Percentiles rank a stretch among this genome's conserved stretches.
phyloP scores from a whole-genome alignment of 2,888 invertebrate species.

The Schizotus pectinicornis region DNA sequence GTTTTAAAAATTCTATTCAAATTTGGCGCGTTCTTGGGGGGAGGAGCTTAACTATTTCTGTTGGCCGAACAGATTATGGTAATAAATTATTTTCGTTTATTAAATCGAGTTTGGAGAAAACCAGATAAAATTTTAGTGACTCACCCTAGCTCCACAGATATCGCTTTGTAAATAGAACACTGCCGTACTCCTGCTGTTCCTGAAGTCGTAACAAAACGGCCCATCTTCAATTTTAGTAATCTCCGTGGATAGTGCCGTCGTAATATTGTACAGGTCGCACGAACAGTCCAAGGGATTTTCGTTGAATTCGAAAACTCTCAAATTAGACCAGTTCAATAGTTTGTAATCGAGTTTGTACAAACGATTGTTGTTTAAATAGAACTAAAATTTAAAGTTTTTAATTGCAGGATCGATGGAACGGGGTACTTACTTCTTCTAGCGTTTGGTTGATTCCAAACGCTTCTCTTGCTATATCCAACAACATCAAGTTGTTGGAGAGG shows the following conservation, averaged over 20 bases:
- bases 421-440: slow-evolving; percentile 61
- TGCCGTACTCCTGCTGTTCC: slow-evolving; percentile 34
- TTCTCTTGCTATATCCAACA: slow-evolving; percentile 63
- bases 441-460: slow-evolving; percentile 64
- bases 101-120: too few relatives aligned
- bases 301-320: slow-evolving; percentile 64
- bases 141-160: slow-evolving; percentile 38
- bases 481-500: slow-evolving; percentile 46
- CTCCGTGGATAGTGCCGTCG: slow-evolving; percentile 37
- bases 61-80: too few relatives aligned
- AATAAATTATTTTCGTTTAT: too few relatives aligned
- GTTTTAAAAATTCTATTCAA: too few relatives aligned
- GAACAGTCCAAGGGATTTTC: slow-evolving; percentile 73
- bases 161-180: slow-evolving; percentile 42
- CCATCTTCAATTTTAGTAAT: slow-evolving; percentile 45
- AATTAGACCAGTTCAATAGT: slow-evolving; percentile 63
- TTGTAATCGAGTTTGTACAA: slow-evolving; percentile 63
- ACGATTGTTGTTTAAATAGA: slow-evolving; percentile 69
- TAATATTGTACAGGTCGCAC: slow-evolving; percentile 60
- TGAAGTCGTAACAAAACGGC: slow-evolving; percentile 48
- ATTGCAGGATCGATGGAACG: not conserved
- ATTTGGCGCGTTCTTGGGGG: too few relatives aligned
- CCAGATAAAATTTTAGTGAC: not conserved
- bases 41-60: too few relatives aligned
- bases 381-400: slow-evolving; percentile 52